These are phyloP conservation scores for Pogonognathellus flavescens DNA, from an alignment of 1,140 invertebrate species.

Conservation along the genomic window DNA sequence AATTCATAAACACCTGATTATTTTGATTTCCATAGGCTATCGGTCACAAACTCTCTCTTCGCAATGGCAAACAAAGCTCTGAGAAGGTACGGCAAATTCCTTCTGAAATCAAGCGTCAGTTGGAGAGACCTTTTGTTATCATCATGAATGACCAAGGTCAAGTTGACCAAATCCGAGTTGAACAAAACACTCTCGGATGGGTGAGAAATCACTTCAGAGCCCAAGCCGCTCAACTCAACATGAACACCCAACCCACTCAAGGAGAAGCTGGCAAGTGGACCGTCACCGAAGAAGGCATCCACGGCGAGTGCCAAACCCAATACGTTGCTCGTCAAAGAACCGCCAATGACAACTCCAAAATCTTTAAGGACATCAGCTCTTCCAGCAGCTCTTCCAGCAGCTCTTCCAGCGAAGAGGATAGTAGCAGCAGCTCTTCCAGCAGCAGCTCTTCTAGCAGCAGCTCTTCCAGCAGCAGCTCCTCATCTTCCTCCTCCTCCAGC, in stretches of 20 bases:
- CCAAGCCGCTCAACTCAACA: conserved; percentile 56
- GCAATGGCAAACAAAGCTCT: conserved; percentile 19
- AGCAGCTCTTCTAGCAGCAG: conserved; percentile 9
- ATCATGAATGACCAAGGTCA: conserved; percentile 52
- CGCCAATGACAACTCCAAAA: conserved; percentile 45
- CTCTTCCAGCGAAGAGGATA: conserved; percentile 34
- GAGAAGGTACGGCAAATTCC: background rate
- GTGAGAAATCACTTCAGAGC: conserved; percentile 60
- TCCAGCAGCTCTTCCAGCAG: conserved; percentile 11
- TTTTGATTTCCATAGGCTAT: conserved; percentile 17
- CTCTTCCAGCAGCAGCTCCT: background rate
- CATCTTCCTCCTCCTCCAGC: background rate
- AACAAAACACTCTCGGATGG: conserved; percentile 31
- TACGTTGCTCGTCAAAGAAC: conserved; percentile 61
- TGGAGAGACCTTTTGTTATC: conserved; percentile 53
- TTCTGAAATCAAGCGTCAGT: conserved; percentile 19
- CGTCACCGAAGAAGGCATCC: conserved; percentile 58
- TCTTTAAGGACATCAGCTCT: conserved; percentile 39
- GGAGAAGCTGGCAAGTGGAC: conserved; percentile 57
- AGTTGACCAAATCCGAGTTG: conserved; percentile 56
- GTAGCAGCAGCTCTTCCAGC: background rate
- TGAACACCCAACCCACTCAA: conserved; percentile 56
- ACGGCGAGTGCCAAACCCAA: conserved; percentile 63
- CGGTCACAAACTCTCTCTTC: background rate
- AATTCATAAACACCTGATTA: no score